Percentiles rank a stretch among this genome's conserved stretches.
Evolutionary conservation across 1,140 invertebrate genomes (phyloP).

Genomic region (Bombus consobrinus): DNA sequence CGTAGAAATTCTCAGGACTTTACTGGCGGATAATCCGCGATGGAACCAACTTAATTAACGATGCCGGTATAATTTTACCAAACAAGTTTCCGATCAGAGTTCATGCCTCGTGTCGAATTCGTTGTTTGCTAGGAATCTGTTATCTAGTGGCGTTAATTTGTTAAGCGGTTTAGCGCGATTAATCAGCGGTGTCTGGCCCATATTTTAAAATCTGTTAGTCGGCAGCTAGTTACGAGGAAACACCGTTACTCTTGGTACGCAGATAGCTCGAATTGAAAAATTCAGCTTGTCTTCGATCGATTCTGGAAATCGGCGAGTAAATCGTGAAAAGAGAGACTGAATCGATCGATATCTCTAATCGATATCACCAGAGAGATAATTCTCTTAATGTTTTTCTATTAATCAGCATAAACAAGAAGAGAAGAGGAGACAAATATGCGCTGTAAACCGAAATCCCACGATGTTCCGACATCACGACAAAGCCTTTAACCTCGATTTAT

Average conservation of each 20-base stretch:
- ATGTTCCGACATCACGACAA: too few species aligned
- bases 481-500: too few species aligned
- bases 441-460: too few species aligned
- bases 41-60: not conserved
- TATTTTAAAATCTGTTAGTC: constrained; percentile 10
- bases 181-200: constrained; percentile 12
- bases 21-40: not conserved
- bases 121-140: not conserved
- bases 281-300: not conserved
- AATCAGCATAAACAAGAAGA: too few species aligned
- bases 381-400: too few species aligned
- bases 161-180: constrained; percentile 11
- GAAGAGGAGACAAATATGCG: too few species aligned
- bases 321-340: not conserved
- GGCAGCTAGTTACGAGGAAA: constrained; percentile 13
- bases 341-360: not conserved
- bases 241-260: not conserved
- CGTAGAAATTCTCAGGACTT: not conserved
- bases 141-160: constrained; percentile 6
- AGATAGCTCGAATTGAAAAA: not conserved
- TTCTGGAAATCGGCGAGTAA: not conserved
- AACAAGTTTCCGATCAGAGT: not conserved
- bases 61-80: too few species aligned
- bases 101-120: not conserved
- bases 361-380: too few species aligned